Base-by-base conservation (phyloP, 2,797 vertebrate genomes). In the Takifugu rubripes region DNA sequence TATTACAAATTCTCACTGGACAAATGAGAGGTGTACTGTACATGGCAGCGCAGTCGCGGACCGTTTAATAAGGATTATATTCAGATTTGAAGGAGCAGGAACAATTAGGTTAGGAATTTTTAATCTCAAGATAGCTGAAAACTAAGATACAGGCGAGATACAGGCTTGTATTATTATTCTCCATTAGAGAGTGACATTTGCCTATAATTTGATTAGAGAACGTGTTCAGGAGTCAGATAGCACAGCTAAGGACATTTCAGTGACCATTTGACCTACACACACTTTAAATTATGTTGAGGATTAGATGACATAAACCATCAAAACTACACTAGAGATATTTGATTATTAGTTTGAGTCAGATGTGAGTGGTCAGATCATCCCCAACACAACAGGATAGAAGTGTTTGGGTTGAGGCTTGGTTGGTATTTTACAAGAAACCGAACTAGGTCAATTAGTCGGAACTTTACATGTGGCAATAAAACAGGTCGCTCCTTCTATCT, bases 201-300 rank as follows among this genome's bases (percentile, higher is more conserved):
- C 24, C n/a, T 16, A 12, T 14, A 0, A 59, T 12, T 6, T 7
- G 47, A 59, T 44, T 21, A 25, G 50, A 25, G 31, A 33, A 33
- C 10, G 9, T 33, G 31, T 33, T 9, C 31, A 33, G 26, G 77
- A 56, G 17, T 79, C 66, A 25, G 6, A 31, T 68, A 26, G 59
- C 70, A 24, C 1, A 1, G 36, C 12, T 27, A 24, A n/a, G 15
- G 14, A 31, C 1, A 3, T 27, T 24, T 45, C 29, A 47, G 48
- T 2, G 12, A 16, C 25, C 8, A 15, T 56, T 51, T 52, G 33
- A 5, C 27, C 16, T 44, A 29, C 5, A 5, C 8, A 5, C 27
- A 29, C 27, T 29, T 21, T 21, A 6, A 4, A 6, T 29, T 29
- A 29, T 29, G 27, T 29, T 1, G 5, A 33, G 16, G 15, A 15